Conservation (phyloP, 2,888 invertebrate species). For the Cephonodes hylas region DNA sequence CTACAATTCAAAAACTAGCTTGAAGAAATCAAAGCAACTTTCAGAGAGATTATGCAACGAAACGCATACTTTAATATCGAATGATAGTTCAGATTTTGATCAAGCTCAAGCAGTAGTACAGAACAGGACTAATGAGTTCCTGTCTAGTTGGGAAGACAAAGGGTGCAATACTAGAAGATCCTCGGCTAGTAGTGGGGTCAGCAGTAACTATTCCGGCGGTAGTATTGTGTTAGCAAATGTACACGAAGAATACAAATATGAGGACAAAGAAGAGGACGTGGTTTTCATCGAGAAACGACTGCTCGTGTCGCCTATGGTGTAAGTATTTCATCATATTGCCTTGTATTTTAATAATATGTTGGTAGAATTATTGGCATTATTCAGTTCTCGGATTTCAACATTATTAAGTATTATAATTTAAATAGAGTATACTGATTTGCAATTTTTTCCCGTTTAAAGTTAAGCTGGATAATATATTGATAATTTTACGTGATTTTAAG, state of each 20-base stretch:
- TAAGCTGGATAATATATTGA: too few species aligned
- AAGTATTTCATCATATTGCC: conserved; percentile 43
- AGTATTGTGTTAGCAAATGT: conserved; percentile 80
- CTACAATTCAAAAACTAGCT: conserved; percentile 60
- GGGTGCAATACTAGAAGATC: conserved; percentile 64
- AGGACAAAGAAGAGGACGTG: conserved; percentile 86
- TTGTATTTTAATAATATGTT: background rate
- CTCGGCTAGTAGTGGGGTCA: conserved; percentile 72
- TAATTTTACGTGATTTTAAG: too few species aligned
- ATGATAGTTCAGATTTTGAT: conserved; percentile 52
- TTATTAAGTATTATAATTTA: too few species aligned
- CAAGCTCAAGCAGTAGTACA: conserved; percentile 61
- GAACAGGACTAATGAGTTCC: conserved; percentile 68
- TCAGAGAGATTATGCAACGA: conserved; percentile 14
- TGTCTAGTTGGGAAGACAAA: conserved; percentile 47
- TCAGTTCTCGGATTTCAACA: too few species aligned
- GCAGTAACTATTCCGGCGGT: conserved; percentile 64
- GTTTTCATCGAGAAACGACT: conserved; percentile 85
- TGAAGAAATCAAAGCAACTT: conserved; percentile 42
- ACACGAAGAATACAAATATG: conserved; percentile 88
- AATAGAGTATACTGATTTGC: too few species aligned
- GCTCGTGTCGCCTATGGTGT: conserved; percentile 78
- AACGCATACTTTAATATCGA: conserved; percentile 35
- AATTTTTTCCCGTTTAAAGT: background rate
- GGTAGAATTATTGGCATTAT: background rate